phyloP scores from a whole-genome alignment of 2,113 vertebrate species.

The Panthera uncia region DNA sequence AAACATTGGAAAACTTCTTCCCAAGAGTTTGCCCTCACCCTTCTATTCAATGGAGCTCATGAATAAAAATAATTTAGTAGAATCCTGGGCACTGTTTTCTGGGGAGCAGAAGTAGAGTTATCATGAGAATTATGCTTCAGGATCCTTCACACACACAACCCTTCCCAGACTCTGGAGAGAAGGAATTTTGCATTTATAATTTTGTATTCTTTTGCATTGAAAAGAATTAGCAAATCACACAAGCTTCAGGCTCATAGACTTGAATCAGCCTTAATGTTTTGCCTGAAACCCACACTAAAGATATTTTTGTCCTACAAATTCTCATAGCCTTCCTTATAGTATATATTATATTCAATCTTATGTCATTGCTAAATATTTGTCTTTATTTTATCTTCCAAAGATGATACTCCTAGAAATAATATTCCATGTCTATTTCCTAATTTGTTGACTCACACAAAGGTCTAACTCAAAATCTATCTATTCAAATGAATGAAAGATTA shows the following conservation, averaged over 20 bases:
- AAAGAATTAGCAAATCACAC: background rate
- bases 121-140: background rate
- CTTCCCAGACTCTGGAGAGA: background rate
- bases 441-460: background rate
- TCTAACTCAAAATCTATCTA: background rate
- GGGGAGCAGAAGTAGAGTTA: background rate
- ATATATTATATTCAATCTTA: background rate
- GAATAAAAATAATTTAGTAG: background rate
- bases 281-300: background rate
- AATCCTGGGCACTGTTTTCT: background rate
- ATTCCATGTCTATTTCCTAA: background rate
- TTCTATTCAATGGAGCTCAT: background rate
- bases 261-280: background rate
- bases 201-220: background rate
- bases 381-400: background rate
- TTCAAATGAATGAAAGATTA: slow-evolving; percentile 2
- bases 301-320: background rate
- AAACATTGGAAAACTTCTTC: background rate
- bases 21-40: background rate
- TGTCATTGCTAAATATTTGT: background rate
- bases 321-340: background rate
- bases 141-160: background rate
- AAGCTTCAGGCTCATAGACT: background rate
- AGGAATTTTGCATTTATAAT: background rate
- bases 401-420: background rate